Evolutionary conservation across 2,888 invertebrate species (phyloP).

Genomic region (Stictocephala bisonia): DNA sequence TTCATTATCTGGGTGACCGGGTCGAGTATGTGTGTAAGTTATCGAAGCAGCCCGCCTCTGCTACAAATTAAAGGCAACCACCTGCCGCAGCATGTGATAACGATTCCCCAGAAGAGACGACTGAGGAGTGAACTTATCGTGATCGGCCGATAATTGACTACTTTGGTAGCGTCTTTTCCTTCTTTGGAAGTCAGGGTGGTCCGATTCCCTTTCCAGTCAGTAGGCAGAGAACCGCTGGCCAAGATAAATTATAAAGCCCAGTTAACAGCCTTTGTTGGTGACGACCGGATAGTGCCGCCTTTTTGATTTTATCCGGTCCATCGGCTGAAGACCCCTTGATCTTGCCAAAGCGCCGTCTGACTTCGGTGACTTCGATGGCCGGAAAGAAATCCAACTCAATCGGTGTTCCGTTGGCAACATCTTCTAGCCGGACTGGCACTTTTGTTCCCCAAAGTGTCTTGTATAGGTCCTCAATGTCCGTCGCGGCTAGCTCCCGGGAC

Average conservation of each 20-base stretch:
- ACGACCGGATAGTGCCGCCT: slow-evolving; percentile 1
- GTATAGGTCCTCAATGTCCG: neutral
- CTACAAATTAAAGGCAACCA: no score
- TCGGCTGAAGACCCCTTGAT: slow-evolving; percentile 17
- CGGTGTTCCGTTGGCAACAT: slow-evolving; percentile 1
- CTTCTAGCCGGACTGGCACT: slow-evolving; percentile 14
- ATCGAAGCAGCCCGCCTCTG: slow-evolving; percentile 56
- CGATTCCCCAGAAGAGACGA: slow-evolving; percentile 59
- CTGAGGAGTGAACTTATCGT: slow-evolving; percentile 61
- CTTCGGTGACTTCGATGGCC: slow-evolving; percentile 17
- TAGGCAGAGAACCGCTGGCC: slow-evolving; percentile 49
- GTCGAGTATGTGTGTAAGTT: slow-evolving; percentile 51
- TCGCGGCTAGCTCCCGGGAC: slow-evolving; percentile 12
- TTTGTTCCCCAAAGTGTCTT: slow-evolving; percentile 7
- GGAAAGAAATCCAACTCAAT: slow-evolving; percentile 1
- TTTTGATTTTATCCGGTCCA: neutral
- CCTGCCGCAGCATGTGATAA: no score
- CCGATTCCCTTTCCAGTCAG: slow-evolving; percentile 60
- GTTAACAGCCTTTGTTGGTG: neutral
- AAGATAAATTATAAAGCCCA: slow-evolving; percentile 25
- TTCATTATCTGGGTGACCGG: slow-evolving; percentile 39
- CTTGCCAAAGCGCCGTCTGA: slow-evolving; percentile 14
- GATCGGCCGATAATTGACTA: slow-evolving; percentile 61
- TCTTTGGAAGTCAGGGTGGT: slow-evolving; percentile 61
- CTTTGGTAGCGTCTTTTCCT: slow-evolving; percentile 58